phyloP scores from a whole-genome alignment of 2,888 invertebrate genomes.

The Cheilosia urbana region DNA sequence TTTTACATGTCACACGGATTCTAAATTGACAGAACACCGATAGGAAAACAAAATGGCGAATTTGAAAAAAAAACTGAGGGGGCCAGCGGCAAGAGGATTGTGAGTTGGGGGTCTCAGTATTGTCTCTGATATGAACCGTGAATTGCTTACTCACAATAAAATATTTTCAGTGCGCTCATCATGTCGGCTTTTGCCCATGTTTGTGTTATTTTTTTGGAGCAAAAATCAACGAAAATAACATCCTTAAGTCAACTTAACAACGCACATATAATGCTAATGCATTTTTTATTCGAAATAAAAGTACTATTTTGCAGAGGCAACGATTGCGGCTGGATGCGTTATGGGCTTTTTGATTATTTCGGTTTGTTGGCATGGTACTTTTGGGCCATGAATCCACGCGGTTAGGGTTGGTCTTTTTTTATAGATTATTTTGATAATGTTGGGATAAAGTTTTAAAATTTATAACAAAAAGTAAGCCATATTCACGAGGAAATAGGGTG shows the following conservation, averaged over 20 bases:
- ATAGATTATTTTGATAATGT: slow-evolving; percentile 21
- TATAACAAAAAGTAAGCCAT: slow-evolving; percentile 24
- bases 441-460: slow-evolving; percentile 24
- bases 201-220: slow-evolving; percentile 9
- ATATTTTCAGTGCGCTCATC: slow-evolving; percentile 34
- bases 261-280: slow-evolving; percentile 48
- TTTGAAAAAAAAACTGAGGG: no score
- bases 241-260: slow-evolving; percentile 41
- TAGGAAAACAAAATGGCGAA: no score
- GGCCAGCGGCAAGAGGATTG: no score
- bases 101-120: no score
- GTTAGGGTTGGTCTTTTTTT: slow-evolving; percentile 11
- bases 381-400: slow-evolving; percentile 25
- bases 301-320: slow-evolving; percentile 18
- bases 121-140: slow-evolving; percentile 46
- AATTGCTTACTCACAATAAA: slow-evolving; percentile 53
- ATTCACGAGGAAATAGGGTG: slow-evolving; percentile 5
- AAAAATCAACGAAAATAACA: slow-evolving; percentile 8
- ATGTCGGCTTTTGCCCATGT: neutral
- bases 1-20: no score
- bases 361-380: slow-evolving; percentile 23
- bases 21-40: no score
- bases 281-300: slow-evolving; percentile 58
- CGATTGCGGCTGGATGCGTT: slow-evolving; percentile 59
- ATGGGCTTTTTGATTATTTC: slow-evolving; percentile 49